A percentile compares a stretch with the other conserved stretches of the same genome.
These are phyloP conservation scores for Synaphobranchus kaupii DNA, from an alignment of 2,797 vertebrate genomes.

Conservation along the genomic window DNA sequence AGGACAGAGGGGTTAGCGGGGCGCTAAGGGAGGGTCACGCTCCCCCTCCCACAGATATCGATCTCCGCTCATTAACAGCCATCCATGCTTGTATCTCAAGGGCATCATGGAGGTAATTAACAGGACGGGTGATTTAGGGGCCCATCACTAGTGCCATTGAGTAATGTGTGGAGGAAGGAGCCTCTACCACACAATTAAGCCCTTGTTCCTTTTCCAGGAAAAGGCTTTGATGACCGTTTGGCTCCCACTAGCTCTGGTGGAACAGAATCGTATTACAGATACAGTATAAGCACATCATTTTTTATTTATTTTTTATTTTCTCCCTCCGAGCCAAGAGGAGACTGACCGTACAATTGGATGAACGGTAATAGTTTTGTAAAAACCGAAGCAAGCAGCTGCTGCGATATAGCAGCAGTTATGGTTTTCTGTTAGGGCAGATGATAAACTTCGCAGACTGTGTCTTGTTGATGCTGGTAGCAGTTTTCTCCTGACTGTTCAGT, in stretches of 20 bases:
- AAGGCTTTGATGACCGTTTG: not conserved
- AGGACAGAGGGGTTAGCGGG: conserved; percentile 3
- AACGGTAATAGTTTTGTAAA: conserved; percentile 7
- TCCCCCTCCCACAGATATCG: conserved; percentile 54
- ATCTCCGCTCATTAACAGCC: conserved; percentile 69
- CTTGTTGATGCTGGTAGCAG: not conserved
- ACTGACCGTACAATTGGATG: not conserved
- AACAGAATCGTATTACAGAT: not conserved
- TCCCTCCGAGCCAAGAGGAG: not conserved
- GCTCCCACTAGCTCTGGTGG: not conserved
- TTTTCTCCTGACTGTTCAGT: not conserved
- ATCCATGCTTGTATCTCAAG: conserved; percentile 61
- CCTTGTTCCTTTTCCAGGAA: not conserved
- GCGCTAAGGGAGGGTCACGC: conserved; percentile 44
- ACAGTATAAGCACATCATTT: not conserved
- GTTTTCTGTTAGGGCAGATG: not conserved
- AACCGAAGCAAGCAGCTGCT: not conserved
- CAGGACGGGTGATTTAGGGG: conserved; percentile 67
- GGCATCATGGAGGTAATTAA: conserved; percentile 69
- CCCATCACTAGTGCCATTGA: conserved; percentile 39
- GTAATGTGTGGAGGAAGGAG: not conserved
- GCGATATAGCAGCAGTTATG: not conserved
- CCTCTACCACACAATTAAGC: not conserved
- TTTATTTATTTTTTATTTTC: not conserved
- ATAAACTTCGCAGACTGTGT: not conserved